phyloP scores from a whole-genome alignment of 2,888 invertebrate genomes.

The Drosophila falleni region DNA sequence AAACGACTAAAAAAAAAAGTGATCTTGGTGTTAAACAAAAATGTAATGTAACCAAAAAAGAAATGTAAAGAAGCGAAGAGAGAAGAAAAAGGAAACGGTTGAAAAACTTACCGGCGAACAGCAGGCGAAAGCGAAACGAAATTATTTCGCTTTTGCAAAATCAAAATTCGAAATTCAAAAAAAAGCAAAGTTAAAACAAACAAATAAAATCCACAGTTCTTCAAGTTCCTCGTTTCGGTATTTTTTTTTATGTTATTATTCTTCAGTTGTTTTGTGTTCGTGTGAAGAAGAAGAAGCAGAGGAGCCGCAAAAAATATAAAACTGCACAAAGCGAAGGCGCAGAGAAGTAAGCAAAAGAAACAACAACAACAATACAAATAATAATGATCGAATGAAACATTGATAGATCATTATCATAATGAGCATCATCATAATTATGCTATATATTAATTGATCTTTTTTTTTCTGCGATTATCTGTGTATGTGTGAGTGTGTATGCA shows the following conservation, averaged over 20 bases:
- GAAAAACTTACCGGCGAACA: constrained; percentile 58
- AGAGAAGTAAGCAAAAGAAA: constrained; percentile 67
- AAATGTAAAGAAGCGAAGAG: constrained; percentile 6
- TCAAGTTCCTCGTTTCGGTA: constrained; percentile 58
- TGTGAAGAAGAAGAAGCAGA: constrained; percentile 37
- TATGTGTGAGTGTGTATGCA: constrained; percentile 30
- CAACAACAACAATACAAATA: constrained; percentile 16
- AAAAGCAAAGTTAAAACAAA: constrained; percentile 30
- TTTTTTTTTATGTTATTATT: constrained; percentile 66
- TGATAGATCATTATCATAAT: constrained; percentile 16
- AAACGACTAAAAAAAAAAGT: constrained; percentile 45
- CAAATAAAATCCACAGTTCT: constrained; percentile 30
- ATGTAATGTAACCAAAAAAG: constrained; percentile 38
- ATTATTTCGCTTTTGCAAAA: constrained; percentile 50
- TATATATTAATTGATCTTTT: constrained; percentile 5
- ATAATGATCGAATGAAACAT: constrained; percentile 19
- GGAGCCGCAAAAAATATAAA: constrained; percentile 30
- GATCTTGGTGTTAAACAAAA: constrained; percentile 54
- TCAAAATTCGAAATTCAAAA: constrained; percentile 68
- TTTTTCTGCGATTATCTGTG: neutral
- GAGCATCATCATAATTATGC: constrained; percentile 8
- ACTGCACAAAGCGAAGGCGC: constrained; percentile 71
- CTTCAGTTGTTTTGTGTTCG: constrained; percentile 61
- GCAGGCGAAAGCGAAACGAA: constrained; percentile 50
- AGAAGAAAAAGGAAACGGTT: constrained; percentile 32